Percentiles rank a stretch among this genome's conserved stretches.
Conservation (phyloP, 2,113 vertebrate species). For the Glaucidium brasilianum region DNA sequence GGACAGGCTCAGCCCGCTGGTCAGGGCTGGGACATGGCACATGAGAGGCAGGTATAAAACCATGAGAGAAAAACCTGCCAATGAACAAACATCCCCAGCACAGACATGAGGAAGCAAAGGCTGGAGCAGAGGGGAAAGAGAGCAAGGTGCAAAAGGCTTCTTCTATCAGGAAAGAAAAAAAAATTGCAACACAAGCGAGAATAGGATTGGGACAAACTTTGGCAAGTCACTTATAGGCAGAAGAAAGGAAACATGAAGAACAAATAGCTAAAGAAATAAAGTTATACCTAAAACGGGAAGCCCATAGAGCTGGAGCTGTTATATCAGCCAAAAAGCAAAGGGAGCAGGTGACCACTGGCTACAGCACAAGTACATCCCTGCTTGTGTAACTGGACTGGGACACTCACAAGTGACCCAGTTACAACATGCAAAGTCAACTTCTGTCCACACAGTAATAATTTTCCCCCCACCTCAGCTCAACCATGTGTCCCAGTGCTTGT, state of each 20-base stretch:
- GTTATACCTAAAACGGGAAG: not conserved
- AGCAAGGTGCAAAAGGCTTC: not conserved
- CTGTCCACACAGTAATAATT: not conserved
- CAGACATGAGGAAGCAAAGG: not conserved
- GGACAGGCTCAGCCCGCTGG: not conserved
- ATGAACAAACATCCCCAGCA: not conserved
- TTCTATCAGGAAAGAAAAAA: not conserved
- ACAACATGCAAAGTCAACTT: not conserved
- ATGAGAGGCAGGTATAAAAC: not conserved
- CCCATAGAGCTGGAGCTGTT: not conserved
- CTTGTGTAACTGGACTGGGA: not conserved
- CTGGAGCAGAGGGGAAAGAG: not conserved
- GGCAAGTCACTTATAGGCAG: not conserved
- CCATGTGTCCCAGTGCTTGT: accelerated
- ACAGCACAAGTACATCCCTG: not conserved
- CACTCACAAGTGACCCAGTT: not conserved
- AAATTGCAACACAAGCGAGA: not conserved
- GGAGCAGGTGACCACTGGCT: not conserved
- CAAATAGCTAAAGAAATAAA: not conserved
- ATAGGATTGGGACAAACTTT: not conserved
- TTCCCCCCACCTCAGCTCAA: not conserved
- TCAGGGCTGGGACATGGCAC: not conserved
- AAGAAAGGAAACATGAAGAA: not conserved
- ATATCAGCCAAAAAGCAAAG: not conserved
- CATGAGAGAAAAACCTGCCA: not conserved